These are phyloP conservation scores for Ovis canadensis DNA, from an alignment of 2,113 vertebrate genomes.

Conservation along the genomic window DNA sequence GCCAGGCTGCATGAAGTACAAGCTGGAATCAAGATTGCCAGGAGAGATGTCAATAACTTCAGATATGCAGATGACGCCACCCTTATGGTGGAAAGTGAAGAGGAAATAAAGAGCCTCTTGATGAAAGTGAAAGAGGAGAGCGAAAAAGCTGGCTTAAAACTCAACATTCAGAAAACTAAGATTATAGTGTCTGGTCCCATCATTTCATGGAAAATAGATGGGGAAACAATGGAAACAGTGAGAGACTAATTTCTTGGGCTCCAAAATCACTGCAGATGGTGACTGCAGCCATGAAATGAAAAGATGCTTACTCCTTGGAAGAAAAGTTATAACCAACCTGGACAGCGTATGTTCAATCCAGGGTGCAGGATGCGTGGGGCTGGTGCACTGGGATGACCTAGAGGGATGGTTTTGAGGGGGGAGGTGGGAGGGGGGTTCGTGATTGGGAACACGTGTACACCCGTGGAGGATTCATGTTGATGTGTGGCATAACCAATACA, in stretches of 20 bases:
- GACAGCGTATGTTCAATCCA: background rate
- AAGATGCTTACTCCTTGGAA: background rate
- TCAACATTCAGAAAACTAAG: background rate
- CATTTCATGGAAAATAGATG: background rate
- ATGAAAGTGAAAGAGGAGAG: background rate
- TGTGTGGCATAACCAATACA: no score
- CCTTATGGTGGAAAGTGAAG: background rate
- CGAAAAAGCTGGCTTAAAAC: background rate
- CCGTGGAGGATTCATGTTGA: no score
- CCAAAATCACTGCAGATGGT: background rate
- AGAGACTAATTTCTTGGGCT: background rate
- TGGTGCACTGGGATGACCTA: no score
- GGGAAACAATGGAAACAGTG: background rate
- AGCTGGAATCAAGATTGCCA: background rate
- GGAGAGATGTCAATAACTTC: background rate
- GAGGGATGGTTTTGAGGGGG: no score
- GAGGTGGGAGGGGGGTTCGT: no score
- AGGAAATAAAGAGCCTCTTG: background rate
- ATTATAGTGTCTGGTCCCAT: background rate
- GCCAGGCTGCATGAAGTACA: background rate
- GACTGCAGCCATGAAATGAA: background rate
- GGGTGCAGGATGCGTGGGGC: no score
- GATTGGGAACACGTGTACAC: no score
- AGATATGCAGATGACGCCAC: background rate
- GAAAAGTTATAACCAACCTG: background rate